A percentile compares a stretch with the other conserved stretches of the same genome.
Evolutionary conservation across 2,888 invertebrate species (phyloP).

Genomic region (Metalampra italica): DNA sequence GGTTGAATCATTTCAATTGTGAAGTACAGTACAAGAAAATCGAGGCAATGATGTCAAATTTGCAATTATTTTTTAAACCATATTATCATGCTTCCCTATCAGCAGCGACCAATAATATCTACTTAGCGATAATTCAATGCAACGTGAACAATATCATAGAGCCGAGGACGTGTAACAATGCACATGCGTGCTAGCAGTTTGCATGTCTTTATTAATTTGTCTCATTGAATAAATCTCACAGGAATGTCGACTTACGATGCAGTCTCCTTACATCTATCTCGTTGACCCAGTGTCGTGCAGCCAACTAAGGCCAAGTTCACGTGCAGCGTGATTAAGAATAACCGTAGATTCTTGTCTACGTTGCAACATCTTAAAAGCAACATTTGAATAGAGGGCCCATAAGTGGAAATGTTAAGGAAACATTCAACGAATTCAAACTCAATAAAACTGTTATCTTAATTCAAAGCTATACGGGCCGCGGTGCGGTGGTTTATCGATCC

Average conservation of each 20-base stretch:
- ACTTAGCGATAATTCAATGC: constrained; percentile 21
- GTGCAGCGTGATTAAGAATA: constrained; percentile 34
- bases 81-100: too few species aligned
- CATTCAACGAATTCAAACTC: constrained; percentile 49
- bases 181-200: constrained; percentile 14
- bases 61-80: constrained; percentile 8
- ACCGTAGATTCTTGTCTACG: constrained; percentile 30
- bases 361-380: constrained; percentile 46
- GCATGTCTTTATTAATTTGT: constrained; percentile 41
- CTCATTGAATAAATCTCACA: constrained; percentile 23
- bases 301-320: constrained; percentile 58
- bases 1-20: constrained; percentile 3
- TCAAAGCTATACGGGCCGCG: constrained; percentile 45
- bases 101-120: constrained; percentile 22
- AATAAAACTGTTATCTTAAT: constrained; percentile 70
- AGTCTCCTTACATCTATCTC: constrained; percentile 26
- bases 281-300: constrained; percentile 49
- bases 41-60: constrained; percentile 5
- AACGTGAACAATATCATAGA: constrained; percentile 26
- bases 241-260: constrained; percentile 31
- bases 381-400: constrained; percentile 32
- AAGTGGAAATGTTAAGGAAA: constrained; percentile 48
- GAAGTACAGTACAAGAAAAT: constrained; percentile 8
- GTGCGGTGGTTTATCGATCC: constrained; percentile 40
- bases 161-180: constrained; percentile 4